A percentile compares a stretch with the other conserved stretches of the same genome.
These are phyloP conservation scores for Anguilla anguilla DNA, from an alignment of 2,797 vertebrate species.

Conservation along the genomic window DNA sequence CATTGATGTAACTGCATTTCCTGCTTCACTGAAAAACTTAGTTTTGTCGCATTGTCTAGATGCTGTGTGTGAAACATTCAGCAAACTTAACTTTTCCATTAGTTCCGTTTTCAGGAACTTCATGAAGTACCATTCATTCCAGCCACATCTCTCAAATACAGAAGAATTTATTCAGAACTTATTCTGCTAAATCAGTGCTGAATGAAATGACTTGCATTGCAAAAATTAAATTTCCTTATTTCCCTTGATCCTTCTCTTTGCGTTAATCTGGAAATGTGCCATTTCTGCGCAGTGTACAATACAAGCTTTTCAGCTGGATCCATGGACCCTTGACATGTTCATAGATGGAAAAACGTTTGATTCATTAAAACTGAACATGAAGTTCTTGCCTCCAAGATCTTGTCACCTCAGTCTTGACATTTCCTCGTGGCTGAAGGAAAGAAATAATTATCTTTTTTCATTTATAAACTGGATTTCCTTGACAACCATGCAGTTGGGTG, in stretches of 20 bases:
- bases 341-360: neutral
- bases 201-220: too few relatives aligned
- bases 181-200: too few relatives aligned
- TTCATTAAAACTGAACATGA: too few relatives aligned
- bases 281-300: neutral
- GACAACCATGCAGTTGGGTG: too few relatives aligned
- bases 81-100: neutral
- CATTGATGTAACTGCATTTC: neutral
- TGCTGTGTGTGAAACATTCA: neutral
- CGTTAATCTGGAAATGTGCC: neutral
- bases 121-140: neutral
- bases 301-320: neutral
- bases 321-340: neutral
- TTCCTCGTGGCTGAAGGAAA: too few relatives aligned
- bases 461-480: too few relatives aligned
- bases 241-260: too few relatives aligned
- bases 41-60: neutral
- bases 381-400: too few relatives aligned
- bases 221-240: too few relatives aligned
- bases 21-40: neutral
- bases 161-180: too few relatives aligned
- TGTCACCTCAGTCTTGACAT: too few relatives aligned
- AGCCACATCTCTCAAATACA: neutral
- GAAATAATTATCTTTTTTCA: too few relatives aligned
- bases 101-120: neutral